A percentile compares a stretch with the other conserved stretches of the same genome.
Evolutionary conservation across 2,888 invertebrate genomes (phyloP).

Genomic region (Acrocyrtus sp.): DNA sequence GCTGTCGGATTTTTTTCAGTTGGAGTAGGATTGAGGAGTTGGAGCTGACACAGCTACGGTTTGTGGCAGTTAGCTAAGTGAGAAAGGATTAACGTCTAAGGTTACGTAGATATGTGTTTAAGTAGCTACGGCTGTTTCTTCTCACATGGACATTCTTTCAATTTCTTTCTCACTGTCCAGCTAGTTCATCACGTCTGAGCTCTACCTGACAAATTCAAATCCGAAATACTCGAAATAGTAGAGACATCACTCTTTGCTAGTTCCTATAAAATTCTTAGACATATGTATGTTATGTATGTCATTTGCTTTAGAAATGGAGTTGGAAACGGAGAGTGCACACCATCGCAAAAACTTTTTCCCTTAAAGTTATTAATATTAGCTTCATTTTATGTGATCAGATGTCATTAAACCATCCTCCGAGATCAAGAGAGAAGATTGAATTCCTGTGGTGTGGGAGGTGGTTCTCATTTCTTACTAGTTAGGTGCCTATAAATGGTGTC

Average conservation of each 20-base stretch:
- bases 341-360: background rate
- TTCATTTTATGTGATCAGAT: background rate
- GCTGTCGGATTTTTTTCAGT: background rate
- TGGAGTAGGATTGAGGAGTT: too few species aligned
- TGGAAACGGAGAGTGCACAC: too few species aligned
- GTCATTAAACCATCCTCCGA: background rate
- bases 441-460: background rate
- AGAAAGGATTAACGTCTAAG: slow-evolving; percentile 42
- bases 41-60: background rate
- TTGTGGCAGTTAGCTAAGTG: slow-evolving; percentile 41
- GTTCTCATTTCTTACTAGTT: background rate
- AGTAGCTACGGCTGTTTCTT: background rate
- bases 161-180: too few species aligned
- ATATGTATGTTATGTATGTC: too few species aligned
- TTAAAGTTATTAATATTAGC: background rate
- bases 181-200: too few species aligned
- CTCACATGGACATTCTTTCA: too few species aligned
- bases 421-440: background rate
- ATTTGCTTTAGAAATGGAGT: too few species aligned
- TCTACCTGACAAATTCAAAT: too few species aligned
- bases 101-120: slow-evolving; percentile 11
- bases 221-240: too few species aligned
- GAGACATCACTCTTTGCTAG: too few species aligned
- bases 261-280: too few species aligned
- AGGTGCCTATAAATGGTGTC: background rate